Evolutionary conservation across 2,113 vertebrate genomes (phyloP), one percentile per base, ranked within the genome.

Genomic region (Silurus asotus): DNA sequence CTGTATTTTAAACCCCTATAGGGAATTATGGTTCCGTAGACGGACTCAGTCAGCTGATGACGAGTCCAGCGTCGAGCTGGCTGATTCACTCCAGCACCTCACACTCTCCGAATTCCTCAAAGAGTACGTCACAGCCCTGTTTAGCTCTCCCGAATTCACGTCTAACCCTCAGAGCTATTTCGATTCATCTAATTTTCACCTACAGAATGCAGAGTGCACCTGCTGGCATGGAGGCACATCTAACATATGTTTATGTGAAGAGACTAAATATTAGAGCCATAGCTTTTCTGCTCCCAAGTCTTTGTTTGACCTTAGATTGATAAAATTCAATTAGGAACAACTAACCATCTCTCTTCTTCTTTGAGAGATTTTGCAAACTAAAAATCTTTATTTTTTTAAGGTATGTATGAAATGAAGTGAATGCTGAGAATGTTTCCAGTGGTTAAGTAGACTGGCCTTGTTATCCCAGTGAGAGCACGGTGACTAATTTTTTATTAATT

Each of bases 21-120:
- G 95, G 93, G 95, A 95, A 89, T 62, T 93, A 91, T 93, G 88
- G 89, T 95, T 95, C 89, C 94, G 91, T 92, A 93, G 93, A 82
- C 91, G 94, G 14, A 92, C 93, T 89, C 95, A 94, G 91, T 95
- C 95, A 67, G 94, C 94, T 14, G 95, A 95, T 11, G 94, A 96
- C 23, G 94, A 95, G 86, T 92, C 92, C 90, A 92, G 90, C 82
- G 87, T 91, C 89, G 94, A 94, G 88, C 91, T 95, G 92, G 89
- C 92, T 62, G 93, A 94, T 89, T 95, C 95, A 61, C 94, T 96
- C 81, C 94, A 95, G 75, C 95, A 96, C 86, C 95, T 96, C 91
- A 96, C 95, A 17, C 92, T 96, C 88, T 95, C 94, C 75, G 95
- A 96, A 92, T 96, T 96, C 92, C 95, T 96, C 89, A 96, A 96